phyloP scores from a whole-genome alignment of 2,888 invertebrate species.

The Harpagoxenus sublaevis region DNA sequence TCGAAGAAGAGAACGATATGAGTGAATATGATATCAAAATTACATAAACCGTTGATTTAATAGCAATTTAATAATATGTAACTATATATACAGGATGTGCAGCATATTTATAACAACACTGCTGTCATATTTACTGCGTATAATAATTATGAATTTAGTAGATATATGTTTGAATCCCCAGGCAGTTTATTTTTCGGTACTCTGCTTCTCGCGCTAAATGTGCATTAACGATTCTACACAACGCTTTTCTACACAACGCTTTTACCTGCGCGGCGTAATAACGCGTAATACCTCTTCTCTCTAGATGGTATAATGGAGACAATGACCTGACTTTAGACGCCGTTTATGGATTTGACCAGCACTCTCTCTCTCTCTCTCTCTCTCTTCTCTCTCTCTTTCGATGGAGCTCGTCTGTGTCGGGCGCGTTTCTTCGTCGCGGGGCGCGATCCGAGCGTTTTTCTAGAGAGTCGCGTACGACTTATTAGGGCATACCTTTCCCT shows the following conservation, averaged over 20 bases:
- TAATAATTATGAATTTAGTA: background rate
- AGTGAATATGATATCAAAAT: background rate
- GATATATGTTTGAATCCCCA: background rate
- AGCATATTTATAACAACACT: background rate
- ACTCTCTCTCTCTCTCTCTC: background rate
- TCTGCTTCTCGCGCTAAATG: background rate
- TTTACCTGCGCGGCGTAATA: slow-evolving; percentile 9
- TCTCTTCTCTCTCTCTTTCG: background rate
- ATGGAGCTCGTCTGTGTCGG: background rate
- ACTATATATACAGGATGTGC: background rate
- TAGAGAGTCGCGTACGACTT: slow-evolving; percentile 47
- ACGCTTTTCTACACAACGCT: background rate
- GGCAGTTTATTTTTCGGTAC: background rate
- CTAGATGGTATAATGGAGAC: slow-evolving; percentile 64
- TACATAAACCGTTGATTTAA: background rate
- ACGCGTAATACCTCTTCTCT: slow-evolving; percentile 23
- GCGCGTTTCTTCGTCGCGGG: background rate
- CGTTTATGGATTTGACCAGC: slow-evolving; percentile 68
- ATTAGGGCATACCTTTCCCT: slow-evolving; percentile 60
- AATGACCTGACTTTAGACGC: slow-evolving; percentile 70
- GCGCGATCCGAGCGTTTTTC: slow-evolving; percentile 19
- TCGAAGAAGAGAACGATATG: too few species aligned
- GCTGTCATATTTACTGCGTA: background rate
- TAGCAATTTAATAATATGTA: background rate
- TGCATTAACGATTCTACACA: slow-evolving; percentile 13